Conservation (phyloP, 2,113 vertebrate genomes). For the Charina bottae region DNA sequence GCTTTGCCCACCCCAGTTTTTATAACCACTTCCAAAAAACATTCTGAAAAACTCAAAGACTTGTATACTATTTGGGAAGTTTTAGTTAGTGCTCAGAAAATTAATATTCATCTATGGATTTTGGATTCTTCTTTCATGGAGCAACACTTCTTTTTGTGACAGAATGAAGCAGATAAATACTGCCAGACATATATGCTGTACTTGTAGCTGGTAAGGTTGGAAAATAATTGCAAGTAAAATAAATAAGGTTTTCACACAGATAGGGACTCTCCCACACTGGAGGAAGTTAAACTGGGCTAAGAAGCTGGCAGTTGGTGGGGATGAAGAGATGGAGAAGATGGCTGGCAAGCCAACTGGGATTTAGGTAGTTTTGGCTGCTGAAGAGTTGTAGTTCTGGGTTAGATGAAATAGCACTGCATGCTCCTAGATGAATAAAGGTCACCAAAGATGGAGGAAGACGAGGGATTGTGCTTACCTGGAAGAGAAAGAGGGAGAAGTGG, state of each 20-base stretch:
- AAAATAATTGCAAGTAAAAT: neutral
- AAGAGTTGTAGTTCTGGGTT: neutral
- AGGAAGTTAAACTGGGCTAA: neutral
- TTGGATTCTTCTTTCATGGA: neutral
- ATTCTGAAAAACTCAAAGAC: neutral
- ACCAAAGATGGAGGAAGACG: neutral
- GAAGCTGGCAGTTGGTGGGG: neutral
- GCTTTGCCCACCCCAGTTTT: neutral
- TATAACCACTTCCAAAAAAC: neutral
- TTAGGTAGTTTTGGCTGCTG: neutral
- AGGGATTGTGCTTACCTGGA: neutral
- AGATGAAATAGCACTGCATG: neutral
- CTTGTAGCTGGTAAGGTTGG: neutral
- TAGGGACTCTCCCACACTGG: neutral
- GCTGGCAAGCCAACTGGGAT: neutral
- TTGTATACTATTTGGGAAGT: neutral
- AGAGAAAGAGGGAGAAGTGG: neutral
- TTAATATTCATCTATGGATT: neutral
- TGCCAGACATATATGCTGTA: neutral
- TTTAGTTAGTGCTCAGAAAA: neutral
- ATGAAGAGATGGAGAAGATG: neutral
- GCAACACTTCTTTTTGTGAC: neutral
- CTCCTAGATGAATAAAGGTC: neutral
- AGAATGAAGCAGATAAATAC: neutral
- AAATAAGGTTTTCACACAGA: neutral